These are phyloP conservation scores for Rutpela maculata DNA, from an alignment of 2,888 invertebrate species.

Conservation along the genomic window DNA sequence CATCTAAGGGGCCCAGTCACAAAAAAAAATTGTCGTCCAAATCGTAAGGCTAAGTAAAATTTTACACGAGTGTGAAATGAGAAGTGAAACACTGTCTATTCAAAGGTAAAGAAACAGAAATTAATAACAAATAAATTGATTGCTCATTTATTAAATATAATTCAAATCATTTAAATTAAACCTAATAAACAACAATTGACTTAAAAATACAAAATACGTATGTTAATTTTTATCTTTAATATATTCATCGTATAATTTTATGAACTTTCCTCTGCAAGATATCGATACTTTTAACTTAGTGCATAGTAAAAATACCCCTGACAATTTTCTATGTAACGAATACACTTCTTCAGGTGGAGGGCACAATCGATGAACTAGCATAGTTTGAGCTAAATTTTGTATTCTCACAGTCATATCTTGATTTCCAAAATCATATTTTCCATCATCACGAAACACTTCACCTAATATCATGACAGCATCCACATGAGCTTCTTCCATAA, in stretches of 20 bases:
- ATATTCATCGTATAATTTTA: conserved; percentile 85
- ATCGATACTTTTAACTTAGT: conserved; percentile 89
- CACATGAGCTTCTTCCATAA: conserved; percentile 97
- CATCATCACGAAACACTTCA: conserved; percentile 89
- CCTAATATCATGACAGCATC: conserved; percentile 98
- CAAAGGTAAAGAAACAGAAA: too few relatives aligned
- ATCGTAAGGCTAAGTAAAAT: too few relatives aligned
- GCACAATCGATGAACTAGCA: conserved; percentile 93
- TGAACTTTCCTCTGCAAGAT: conserved; percentile 89
- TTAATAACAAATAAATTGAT: not conserved
- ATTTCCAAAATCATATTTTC: conserved; percentile 91
- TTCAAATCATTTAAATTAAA: not conserved
- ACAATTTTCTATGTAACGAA: conserved; percentile 96
- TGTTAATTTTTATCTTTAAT: conserved; percentile 9
- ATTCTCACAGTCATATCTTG: conserved; percentile 89
- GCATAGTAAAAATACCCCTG: conserved; percentile 95
- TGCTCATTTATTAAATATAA: not conserved
- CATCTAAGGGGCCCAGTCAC: too few relatives aligned
- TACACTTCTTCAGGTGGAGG: conserved; percentile 99
- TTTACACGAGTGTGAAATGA: too few relatives aligned
- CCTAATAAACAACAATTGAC: not conserved
- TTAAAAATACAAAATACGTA: conserved; percentile 3
- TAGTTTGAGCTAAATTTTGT: conserved; percentile 92
- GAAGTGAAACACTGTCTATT: too few relatives aligned
- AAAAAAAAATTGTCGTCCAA: too few relatives aligned